These are phyloP conservation scores for Enteromius paludinosus DNA, from an alignment of 2,797 vertebrate genomes.

Conservation along the genomic window DNA sequence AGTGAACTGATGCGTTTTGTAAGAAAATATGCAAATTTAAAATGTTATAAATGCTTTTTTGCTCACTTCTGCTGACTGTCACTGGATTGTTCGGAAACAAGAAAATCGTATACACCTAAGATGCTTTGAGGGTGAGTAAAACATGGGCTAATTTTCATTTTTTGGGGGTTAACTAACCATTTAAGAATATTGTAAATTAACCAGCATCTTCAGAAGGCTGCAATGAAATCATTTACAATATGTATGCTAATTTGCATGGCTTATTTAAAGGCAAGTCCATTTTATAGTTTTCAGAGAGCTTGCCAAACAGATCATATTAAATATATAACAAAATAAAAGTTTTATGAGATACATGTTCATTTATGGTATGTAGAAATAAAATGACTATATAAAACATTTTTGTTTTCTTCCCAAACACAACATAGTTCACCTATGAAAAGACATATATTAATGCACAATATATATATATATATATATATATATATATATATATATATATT, in stretches of 20 bases:
- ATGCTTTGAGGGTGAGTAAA: too few species aligned
- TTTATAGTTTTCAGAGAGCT: neutral
- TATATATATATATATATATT: too few species aligned
- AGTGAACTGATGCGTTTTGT: too few species aligned
- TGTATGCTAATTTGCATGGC: neutral
- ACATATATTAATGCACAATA: neutral
- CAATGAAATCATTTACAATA: neutral
- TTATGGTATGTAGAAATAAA: neutral
- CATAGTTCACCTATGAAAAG: constrained; percentile 34
- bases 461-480: neutral
- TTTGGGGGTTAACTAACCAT: too few species aligned
- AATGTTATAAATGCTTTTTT: too few species aligned
- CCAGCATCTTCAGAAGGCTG: neutral
- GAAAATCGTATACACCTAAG: too few species aligned
- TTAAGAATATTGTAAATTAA: neutral
- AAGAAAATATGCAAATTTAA: too few species aligned
- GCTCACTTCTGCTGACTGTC: too few species aligned
- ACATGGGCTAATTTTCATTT: too few species aligned
- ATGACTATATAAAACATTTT: neutral
- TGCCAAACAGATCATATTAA: neutral
- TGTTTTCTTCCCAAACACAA: constrained; percentile 45
- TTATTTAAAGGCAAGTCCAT: neutral
- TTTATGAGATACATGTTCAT: neutral
- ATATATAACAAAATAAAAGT: neutral
- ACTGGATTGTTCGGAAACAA: too few species aligned